Conservation (phyloP, 2,113 vertebrate species). For the Alosa alosa region DNA sequence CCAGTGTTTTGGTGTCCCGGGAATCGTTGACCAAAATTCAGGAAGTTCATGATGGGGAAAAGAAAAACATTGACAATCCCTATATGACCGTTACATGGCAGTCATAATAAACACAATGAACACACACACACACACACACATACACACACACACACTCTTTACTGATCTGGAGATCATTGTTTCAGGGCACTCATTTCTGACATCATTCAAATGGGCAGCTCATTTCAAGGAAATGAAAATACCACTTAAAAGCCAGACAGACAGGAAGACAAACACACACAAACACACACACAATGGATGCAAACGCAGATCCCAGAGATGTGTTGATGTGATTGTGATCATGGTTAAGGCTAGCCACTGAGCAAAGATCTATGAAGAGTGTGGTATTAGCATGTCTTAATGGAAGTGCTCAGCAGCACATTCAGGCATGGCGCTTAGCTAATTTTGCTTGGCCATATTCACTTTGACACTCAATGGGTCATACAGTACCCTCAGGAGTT, state of each 20-base stretch:
- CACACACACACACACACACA: background rate
- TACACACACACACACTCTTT: background rate
- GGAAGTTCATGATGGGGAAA: too few relatives aligned
- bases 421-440: background rate
- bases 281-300: background rate
- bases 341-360: background rate
- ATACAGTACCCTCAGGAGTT: background rate
- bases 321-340: background rate
- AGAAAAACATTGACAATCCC: too few relatives aligned
- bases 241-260: background rate
- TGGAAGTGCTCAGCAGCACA: background rate
- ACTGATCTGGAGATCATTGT: background rate
- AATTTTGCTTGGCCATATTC: background rate
- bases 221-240: conserved; percentile 7
- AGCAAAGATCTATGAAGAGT: background rate
- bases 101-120: background rate
- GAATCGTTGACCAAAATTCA: too few relatives aligned
- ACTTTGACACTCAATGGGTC: background rate
- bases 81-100: too few relatives aligned
- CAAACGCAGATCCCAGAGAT: background rate
- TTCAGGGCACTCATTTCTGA: background rate
- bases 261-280: background rate
- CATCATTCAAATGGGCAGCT: background rate
- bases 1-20: too few relatives aligned
- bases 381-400: background rate